Evolutionary conservation across 1,140 invertebrate species (phyloP).

Genomic region (Ephestia elutella): DNA sequence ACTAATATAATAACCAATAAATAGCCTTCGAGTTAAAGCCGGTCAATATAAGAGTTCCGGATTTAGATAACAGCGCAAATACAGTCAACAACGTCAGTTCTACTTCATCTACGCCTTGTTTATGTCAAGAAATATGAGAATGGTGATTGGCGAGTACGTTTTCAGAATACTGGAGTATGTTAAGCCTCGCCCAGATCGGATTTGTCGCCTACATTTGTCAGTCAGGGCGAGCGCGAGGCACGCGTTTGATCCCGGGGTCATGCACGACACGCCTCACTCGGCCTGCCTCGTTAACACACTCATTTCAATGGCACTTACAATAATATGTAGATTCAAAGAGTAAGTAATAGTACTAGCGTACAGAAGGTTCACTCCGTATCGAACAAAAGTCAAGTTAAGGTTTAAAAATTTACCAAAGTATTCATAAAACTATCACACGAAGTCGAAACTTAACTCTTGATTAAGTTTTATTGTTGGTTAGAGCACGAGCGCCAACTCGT

Average conservation of each 20-base stretch:
- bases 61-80: neutral
- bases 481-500: no score
- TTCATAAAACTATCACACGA: no score
- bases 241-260: conserved; percentile 46
- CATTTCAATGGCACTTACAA: conserved; percentile 32
- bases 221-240: conserved; percentile 28
- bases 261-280: conserved; percentile 36
- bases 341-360: no score
- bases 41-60: no score
- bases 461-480: no score
- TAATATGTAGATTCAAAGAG: conserved; percentile 17
- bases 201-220: conserved; percentile 35
- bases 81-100: neutral
- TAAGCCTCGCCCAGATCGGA: conserved; percentile 18
- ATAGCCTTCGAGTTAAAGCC: no score
- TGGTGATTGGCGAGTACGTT: neutral
- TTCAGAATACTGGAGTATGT: neutral
- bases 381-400: no score
- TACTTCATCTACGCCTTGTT: neutral
- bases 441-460: no score
- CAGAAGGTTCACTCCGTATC: no score
- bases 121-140: neutral
- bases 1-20: no score
- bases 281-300: conserved; percentile 45
- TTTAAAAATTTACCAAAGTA: no score